Base-by-base conservation (phyloP, 1,140 invertebrate genomes). In the Diachasmimorpha longicaudata region DNA sequence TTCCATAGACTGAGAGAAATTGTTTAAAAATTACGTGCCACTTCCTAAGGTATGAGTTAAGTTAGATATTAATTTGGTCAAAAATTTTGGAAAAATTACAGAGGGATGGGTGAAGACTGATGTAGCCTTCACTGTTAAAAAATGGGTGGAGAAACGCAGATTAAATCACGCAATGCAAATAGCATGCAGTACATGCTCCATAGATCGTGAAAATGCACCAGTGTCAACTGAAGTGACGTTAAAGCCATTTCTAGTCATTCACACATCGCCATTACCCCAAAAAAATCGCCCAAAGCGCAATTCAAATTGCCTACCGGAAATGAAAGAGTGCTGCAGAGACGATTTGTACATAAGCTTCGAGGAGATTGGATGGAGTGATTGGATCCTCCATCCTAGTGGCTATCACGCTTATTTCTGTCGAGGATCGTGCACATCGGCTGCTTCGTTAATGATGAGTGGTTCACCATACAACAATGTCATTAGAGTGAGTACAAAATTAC, bases 371-470 rank as follows among this genome's bases (percentile, higher is more conserved):
- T 97, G 95, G 96, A 93, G 93, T 79, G 93, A 96, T 85, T 96
- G 95, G 94, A 96, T 97, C 70, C 91, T 97, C 19, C 90, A 93
- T 63, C 96, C 96, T 0, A 90, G 89, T 11, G 94, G 93, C 0
- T 96, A 96, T 84, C 91, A 96, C 76, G 95, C 95, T 0, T 95
- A 95, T 85, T 96, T 95, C 87, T 97, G 95, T 80, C 93, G 92
- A 39, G 96, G 96, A 0, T 93, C 92, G 5, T 96, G 95, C 83
- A 89, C 91, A 0, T 91, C 92, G 0, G 92, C 93, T 4, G 91
- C 93, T 0, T 92, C 93, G 11, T 89, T 94, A 1, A 91, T 93
- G 0, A 86, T 91, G 39, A 92, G 91, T 70, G 91, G 91, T 4
- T 92, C 91, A 39, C 90, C 92, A 76, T 93, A 95, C 83, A 93